Base-by-base conservation (phyloP, 37 sponge, comb jelly and placozoan genomes). In the Spongilla lacustris region DNA sequence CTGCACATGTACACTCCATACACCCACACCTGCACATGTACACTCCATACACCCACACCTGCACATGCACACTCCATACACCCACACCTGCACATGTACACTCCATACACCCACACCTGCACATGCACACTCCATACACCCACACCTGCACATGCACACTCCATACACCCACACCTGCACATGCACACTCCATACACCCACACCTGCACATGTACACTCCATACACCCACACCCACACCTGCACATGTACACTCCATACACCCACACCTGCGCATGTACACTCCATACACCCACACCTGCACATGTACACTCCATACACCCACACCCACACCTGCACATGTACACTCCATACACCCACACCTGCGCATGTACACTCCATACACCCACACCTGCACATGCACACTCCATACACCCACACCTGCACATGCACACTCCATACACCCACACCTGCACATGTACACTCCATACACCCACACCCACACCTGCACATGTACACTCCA, bases 341-440 rank as follows among this genome's bases (percentile, higher is more conserved):
- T 68, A 98, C 98, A 32, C 98, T 94, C 98, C 98, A 98, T 6
- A 96, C 94, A n/a, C n/a, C n/a, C n/a, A n/a, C n/a, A n/a, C n/a
- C n/a, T n/a, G n/a, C n/a, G n/a, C n/a, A n/a, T n/a, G n/a, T n/a
- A n/a, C n/a, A n/a, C n/a, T n/a, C n/a, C n/a, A 36, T n/a, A 36
- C 49, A 36, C 28, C 6, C 17, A 77, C 33, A 77, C 33, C 4
- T 21, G 11, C 78, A 37, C 29, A 33, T 96, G 83, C 69, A 98
- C 98, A 32, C 98, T 94, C 98, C 98, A 98, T 6, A 96, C 94
- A 36, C 28, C 6, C 17, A 77, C 33, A 77, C 33, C 4, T 21
- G 11, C 78, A 37, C 29, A 33, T 96, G 83, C 69, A 98, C 98
- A 32, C 98, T 94, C 98, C 98, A 98, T 6, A 96, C 94, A 36